Evolutionary conservation across 30 jellyfish, hydroid and myxozoan genomes (phyloP), one percentile per base, ranked within the genome.

Genomic region (Pseudorhiza aurosa): DNA sequence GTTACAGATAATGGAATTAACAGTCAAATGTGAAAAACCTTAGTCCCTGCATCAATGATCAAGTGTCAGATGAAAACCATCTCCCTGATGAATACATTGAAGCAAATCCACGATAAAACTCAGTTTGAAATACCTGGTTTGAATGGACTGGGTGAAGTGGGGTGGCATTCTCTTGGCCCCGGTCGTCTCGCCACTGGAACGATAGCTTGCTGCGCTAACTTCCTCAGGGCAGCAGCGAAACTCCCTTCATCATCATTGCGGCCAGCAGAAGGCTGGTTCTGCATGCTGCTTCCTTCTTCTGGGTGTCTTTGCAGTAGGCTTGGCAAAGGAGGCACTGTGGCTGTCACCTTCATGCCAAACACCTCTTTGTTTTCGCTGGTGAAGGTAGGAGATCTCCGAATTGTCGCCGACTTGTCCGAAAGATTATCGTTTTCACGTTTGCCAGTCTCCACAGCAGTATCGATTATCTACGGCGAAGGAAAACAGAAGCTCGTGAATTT

Each of bases 171-270:
- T 63, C 91, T 64, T 18, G 63, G 46, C 28, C 55, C 37, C 0
- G 91, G 76, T 37, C 81, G 37, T 30, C 91, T 67, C 22, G 69
- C 68, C 18, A 36, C 88, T 58, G 95, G 95, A 15, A 84, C 87
- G n/a, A 84, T 59, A 39, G 97, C 95, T 26, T 90, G 95, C 71
- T 81, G 96, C 10, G 97, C 97, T 2, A 90, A 77, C 39, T 83
- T 90, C 39, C 97, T 68, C 68, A 90, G 85, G 0, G 97, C 97
- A 2, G 97, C 97, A 14, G 97, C 97, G 60, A 90, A 90, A 69
- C 97, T 83, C 39, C 97, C 97, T 68, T 90, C 97, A 51, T 74
- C 87, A 45, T 76, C 96, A 46, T 87, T 68, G 21, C 84, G 88
- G 18, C 87, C 63, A 55, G 72, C 72, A 31, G 91, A 50, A 5